A percentile compares a stretch with the other conserved stretches of the same genome.
These are phyloP conservation scores for Caenorhabditis angaria DNA, from an alignment of 2,888 invertebrate species.

Conservation along the genomic window DNA sequence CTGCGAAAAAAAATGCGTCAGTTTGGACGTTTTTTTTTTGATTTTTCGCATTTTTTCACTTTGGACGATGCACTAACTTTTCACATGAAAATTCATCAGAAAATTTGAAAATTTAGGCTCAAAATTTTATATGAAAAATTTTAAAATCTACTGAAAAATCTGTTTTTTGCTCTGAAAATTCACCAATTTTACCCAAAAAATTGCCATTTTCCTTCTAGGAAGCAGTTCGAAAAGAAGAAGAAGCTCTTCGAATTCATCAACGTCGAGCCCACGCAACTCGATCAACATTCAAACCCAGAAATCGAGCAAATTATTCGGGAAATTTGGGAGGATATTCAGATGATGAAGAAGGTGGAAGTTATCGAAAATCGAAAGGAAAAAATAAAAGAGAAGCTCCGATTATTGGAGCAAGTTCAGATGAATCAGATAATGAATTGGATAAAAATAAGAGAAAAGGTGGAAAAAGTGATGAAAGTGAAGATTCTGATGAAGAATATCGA, in stretches of 20 bases:
- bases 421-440: conserved; percentile 45
- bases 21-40: too few species aligned
- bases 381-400: conserved; percentile 53
- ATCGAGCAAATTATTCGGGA: neutral
- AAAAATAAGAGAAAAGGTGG: conserved; percentile 19
- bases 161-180: too few species aligned
- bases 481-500: conserved; percentile 49
- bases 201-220: too few species aligned
- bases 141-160: neutral
- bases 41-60: too few species aligned
- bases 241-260: conserved; percentile 88
- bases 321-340: conserved; percentile 24
- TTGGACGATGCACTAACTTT: too few species aligned
- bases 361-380: conserved; percentile 17
- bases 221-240: conserved; percentile 87
- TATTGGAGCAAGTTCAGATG: conserved; percentile 54
- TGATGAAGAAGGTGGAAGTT: conserved; percentile 22
- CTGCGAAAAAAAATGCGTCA: too few species aligned
- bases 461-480: conserved; percentile 38
- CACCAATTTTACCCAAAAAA: too few species aligned
- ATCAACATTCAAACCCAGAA: conserved; percentile 25
- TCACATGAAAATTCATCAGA: neutral
- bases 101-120: neutral
- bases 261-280: conserved; percentile 73
- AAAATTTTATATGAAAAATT: neutral